Conservation (phyloP, 1,140 invertebrate genomes). For the Subanguina moxae region DNA sequence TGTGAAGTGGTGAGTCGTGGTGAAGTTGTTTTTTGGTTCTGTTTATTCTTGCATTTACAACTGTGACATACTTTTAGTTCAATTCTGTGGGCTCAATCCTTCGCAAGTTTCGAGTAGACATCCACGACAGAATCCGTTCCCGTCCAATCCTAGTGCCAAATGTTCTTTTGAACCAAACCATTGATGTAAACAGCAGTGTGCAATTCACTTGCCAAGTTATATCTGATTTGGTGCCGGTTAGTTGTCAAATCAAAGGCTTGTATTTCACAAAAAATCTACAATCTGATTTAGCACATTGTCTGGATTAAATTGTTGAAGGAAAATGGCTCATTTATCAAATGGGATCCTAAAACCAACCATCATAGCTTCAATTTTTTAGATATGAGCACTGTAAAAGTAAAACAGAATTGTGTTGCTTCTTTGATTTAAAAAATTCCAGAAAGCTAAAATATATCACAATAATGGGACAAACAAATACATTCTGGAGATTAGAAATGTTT, state of each 20-base stretch:
- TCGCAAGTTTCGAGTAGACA: slow-evolving; percentile 47
- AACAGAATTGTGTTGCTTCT: too few species aligned
- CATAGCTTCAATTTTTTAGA: slow-evolving; percentile 47
- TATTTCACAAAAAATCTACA: too few species aligned
- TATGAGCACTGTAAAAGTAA: slow-evolving; percentile 41
- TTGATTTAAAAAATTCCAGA: slow-evolving; percentile 31
- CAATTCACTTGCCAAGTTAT: slow-evolving; percentile 57
- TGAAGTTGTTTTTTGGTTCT: too few species aligned
- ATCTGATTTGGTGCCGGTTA: slow-evolving; percentile 37
- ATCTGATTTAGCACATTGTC: slow-evolving; percentile 40
- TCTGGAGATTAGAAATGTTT: slow-evolving; percentile 48
- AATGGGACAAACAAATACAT: slow-evolving; percentile 47
- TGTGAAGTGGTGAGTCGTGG: slow-evolving; percentile 43
- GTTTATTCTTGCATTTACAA: too few species aligned
- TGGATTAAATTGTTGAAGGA: slow-evolving; percentile 47
- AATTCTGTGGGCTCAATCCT: slow-evolving; percentile 44
- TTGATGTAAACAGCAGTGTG: slow-evolving; percentile 55
- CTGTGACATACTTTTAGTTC: slow-evolving; percentile 18
- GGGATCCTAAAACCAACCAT: slow-evolving; percentile 37
- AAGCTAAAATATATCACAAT: slow-evolving; percentile 49
- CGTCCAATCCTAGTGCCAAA: slow-evolving; percentile 52
- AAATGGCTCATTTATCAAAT: slow-evolving; percentile 44
- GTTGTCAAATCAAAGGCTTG: slow-evolving; percentile 7
- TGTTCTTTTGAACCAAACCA: slow-evolving; percentile 51
- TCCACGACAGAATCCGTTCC: slow-evolving; percentile 51